Conservation (phyloP, 2,888 invertebrate species). For the Torymus auratus region DNA sequence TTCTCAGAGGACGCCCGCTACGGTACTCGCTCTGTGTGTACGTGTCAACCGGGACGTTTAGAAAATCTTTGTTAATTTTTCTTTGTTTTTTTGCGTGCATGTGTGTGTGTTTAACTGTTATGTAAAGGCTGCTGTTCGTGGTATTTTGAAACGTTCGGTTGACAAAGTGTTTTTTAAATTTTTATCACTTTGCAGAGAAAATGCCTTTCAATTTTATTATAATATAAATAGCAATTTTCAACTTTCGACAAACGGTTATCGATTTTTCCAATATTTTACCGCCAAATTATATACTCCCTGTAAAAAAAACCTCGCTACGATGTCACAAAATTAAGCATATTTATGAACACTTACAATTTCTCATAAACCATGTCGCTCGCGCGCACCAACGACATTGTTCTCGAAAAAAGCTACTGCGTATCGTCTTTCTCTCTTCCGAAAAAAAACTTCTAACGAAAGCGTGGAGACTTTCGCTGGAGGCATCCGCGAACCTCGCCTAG, state of each 20-base stretch:
- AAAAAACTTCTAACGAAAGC: slow-evolving; percentile 11
- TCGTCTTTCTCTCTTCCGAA: no score
- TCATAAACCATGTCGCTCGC: not conserved
- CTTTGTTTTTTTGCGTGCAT: not conserved
- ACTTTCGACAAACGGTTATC: no score
- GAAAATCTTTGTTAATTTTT: slow-evolving; percentile 29
- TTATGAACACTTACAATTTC: slow-evolving; percentile 1
- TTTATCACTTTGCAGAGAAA: no score
- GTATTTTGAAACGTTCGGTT: no score
- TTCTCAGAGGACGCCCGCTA: not conserved
- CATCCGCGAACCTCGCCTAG: slow-evolving; percentile 25
- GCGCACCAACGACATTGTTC: not conserved
- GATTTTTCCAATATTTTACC: no score
- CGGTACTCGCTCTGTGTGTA: not conserved
- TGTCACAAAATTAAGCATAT: not conserved
- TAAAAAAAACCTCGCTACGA: not conserved
- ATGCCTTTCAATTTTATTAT: no score
- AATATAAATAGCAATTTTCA: no score
- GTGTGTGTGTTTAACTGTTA: not conserved
- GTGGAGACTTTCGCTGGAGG: slow-evolving; percentile 29
- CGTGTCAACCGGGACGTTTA: slow-evolving; percentile 34
- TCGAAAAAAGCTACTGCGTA: not conserved
- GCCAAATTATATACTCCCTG: no score
- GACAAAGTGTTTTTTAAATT: no score
- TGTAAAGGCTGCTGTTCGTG: not conserved